A percentile compares a stretch with the other conserved stretches of the same genome.
Evolutionary conservation across 1,140 invertebrate species (phyloP).

Genomic region (Muscidifurax raptorellus): DNA sequence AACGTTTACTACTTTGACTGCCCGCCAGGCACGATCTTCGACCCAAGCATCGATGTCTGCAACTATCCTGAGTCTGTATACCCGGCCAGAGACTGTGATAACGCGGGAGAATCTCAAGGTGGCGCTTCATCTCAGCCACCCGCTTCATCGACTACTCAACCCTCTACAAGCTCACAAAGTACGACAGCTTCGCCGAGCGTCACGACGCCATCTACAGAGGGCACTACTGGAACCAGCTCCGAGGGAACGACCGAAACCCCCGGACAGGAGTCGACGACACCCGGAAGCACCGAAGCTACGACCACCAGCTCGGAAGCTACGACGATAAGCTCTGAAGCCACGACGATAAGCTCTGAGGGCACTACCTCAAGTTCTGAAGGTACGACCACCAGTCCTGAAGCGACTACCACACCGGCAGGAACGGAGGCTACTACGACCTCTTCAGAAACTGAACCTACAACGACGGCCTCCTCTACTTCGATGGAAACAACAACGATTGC

Average conservation of each 20-base stretch:
- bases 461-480: conserved; percentile 34
- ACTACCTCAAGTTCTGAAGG: conserved; percentile 24
- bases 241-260: conserved; percentile 21
- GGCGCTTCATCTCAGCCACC: conserved; percentile 50
- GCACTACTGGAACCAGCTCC: conserved; percentile 58
- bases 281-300: conserved; percentile 7
- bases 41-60: conserved; percentile 75
- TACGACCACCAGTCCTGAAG: conserved; percentile 41
- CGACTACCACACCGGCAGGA: conserved; percentile 52
- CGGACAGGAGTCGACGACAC: conserved; percentile 54
- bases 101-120: conserved; percentile 64
- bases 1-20: conserved; percentile 77
- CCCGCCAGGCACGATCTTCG: conserved; percentile 77
- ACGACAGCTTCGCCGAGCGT: conserved; percentile 14
- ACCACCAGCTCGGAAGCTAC: conserved; percentile 41
- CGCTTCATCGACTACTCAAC: conserved; percentile 38
- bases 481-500: conserved; percentile 6
- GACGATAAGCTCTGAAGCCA: conserved; percentile 41
- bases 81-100: conserved; percentile 72
- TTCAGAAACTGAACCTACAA: conserved; percentile 36
- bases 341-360: conserved; percentile 41
- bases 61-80: conserved; percentile 77
- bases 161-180: conserved; percentile 21
- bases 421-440: conserved; percentile 49
- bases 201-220: conserved; percentile 30